phyloP scores from a whole-genome alignment of 2,797 vertebrate species.

The Pantherophis alleghaniensis region DNA sequence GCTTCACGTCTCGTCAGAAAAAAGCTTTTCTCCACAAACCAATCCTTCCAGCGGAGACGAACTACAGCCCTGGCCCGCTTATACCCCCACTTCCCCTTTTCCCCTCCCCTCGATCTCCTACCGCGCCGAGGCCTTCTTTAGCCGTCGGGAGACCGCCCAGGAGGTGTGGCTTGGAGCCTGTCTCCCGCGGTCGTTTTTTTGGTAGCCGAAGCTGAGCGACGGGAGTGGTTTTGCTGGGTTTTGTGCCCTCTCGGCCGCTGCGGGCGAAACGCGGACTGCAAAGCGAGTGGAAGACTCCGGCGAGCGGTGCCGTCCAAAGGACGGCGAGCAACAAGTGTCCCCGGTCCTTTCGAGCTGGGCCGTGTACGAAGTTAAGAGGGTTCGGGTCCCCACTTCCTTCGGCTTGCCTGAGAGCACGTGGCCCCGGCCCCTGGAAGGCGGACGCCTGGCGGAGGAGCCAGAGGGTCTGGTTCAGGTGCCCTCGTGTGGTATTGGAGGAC shows the following conservation, averaged over 20 bases:
- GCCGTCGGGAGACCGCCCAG: not conserved
- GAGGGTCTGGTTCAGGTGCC: not conserved
- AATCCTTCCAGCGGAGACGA: not conserved
- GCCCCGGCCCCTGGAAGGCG: not conserved
- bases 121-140: not conserved
- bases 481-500: too few species aligned
- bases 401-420: not conserved
- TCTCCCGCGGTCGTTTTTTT: not conserved
- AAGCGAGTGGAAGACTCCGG: not conserved
- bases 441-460: not conserved
- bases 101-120: too few species aligned
- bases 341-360: too few species aligned
- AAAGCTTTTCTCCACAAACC: not conserved
- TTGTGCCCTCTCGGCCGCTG: not conserved
- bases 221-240: not conserved
- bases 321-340: not conserved
- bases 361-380: not conserved
- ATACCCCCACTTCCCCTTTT: rapidly evolving
- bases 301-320: not conserved
- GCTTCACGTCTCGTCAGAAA: not conserved
- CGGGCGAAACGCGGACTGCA: not conserved
- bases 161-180: not conserved
- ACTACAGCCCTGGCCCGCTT: not conserved
- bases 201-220: not conserved
- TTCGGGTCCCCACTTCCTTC: not conserved